phyloP scores from a whole-genome alignment of 2,888 invertebrate species.

The Linyphia triangularis region DNA sequence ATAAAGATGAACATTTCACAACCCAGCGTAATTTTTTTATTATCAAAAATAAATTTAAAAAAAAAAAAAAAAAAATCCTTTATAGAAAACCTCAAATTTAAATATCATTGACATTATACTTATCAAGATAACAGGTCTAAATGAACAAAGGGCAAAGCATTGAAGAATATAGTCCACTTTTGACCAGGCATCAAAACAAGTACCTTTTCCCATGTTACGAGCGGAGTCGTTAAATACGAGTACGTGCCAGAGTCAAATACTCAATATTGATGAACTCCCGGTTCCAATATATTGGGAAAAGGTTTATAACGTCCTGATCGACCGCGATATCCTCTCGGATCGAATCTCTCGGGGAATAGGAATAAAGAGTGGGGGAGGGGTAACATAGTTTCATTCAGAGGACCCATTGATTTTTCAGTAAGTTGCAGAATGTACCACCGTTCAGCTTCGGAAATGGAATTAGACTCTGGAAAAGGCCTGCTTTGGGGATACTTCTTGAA shows the following conservation, averaged over 20 bases:
- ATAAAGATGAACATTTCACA: too few species aligned
- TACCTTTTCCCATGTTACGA: constrained; percentile 7
- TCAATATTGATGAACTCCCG: constrained; percentile 59
- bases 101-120: too few species aligned
- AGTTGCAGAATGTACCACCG: neutral
- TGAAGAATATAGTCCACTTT: neutral
- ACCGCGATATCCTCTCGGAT: constrained; percentile 34
- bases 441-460: constrained; percentile 4
- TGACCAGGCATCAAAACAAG: constrained; percentile 2
- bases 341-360: constrained; percentile 27
- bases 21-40: too few species aligned
- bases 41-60: too few species aligned
- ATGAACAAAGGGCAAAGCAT: neutral
- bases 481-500: constrained; percentile 3
- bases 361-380: neutral
- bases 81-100: too few species aligned
- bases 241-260: constrained; percentile 43
- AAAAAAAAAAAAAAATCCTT: too few species aligned
- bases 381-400: constrained; percentile 39
- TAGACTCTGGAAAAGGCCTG: constrained; percentile 3
- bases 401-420: constrained; percentile 57
- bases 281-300: constrained; percentile 60
- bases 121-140: too few species aligned
- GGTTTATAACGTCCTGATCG: constrained; percentile 58
- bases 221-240: constrained; percentile 36